A percentile compares a stretch with the other conserved stretches of the same genome.
phyloP scores from a whole-genome alignment of 2,888 invertebrate genomes.

The Heteropelma amictum region DNA sequence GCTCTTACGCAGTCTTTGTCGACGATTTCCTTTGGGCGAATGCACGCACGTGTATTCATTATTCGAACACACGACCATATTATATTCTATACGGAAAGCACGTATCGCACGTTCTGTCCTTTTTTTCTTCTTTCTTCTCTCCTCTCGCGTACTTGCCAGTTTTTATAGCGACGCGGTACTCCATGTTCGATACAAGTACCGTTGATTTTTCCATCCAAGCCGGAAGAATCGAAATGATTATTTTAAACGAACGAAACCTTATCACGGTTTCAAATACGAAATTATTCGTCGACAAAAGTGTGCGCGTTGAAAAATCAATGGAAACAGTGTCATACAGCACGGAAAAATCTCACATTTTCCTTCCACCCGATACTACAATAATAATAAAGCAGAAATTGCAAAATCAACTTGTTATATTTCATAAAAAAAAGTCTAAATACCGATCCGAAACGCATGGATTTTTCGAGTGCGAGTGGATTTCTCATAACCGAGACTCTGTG shows the following conservation, averaged over 20 bases:
- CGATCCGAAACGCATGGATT: too few relatives aligned
- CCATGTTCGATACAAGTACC: background rate
- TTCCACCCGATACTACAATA: too few relatives aligned
- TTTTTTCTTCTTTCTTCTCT: slow-evolving; percentile 3
- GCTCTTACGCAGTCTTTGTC: slow-evolving; percentile 21
- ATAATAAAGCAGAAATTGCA: too few relatives aligned
- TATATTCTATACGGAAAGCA: slow-evolving; percentile 43
- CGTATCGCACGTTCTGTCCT: slow-evolving; percentile 41
- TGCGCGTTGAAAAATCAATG: too few relatives aligned
- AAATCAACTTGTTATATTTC: too few relatives aligned
- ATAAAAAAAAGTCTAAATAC: too few relatives aligned
- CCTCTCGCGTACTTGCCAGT: background rate
- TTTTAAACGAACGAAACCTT: background rate
- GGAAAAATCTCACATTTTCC: too few relatives aligned
- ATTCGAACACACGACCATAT: slow-evolving; percentile 45
- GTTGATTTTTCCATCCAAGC: background rate
- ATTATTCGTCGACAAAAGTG: too few relatives aligned
- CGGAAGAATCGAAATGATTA: background rate
- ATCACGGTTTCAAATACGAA: background rate
- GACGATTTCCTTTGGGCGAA: slow-evolving; percentile 28
- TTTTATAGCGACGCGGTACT: background rate
- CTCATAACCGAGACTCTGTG: too few relatives aligned
- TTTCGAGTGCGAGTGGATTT: background rate
- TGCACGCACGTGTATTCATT: slow-evolving; percentile 28
- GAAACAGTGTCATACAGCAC: too few relatives aligned